phyloP scores from a whole-genome alignment of 2,113 vertebrate species.

The Thermophis baileyi region DNA sequence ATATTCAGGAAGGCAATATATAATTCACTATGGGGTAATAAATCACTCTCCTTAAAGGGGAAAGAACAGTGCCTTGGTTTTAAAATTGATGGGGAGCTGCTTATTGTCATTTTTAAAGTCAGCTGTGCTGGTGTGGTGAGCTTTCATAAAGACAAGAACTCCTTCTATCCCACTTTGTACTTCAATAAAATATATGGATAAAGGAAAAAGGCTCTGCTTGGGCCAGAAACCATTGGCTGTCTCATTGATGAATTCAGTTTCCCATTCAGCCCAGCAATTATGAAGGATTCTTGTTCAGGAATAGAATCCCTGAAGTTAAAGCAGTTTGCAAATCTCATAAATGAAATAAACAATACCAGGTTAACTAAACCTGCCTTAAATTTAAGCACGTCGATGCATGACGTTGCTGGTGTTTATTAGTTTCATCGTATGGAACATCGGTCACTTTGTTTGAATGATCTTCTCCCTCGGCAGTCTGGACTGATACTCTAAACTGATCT shows the following conservation, averaged over 20 bases:
- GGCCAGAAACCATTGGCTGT: background rate
- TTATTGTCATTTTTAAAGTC: background rate
- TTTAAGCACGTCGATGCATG: background rate
- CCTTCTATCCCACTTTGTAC: background rate
- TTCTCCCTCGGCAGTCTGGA: background rate
- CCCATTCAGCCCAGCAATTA: background rate
- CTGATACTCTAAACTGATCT: background rate
- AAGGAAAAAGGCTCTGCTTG: accelerated
- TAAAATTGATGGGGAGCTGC: background rate
- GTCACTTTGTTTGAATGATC: background rate
- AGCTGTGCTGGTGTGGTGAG: background rate
- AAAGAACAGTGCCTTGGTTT: background rate
- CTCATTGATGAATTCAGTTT: background rate
- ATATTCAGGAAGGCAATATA: background rate
- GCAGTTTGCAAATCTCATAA: background rate
- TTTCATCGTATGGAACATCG: background rate
- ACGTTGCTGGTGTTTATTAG: background rate
- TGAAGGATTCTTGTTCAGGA: background rate
- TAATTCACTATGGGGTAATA: background rate
- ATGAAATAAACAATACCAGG: background rate
- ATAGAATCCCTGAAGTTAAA: background rate
- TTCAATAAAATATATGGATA: background rate
- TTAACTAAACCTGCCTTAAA: background rate
- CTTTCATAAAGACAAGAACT: background rate
- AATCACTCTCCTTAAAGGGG: conserved; percentile 16